A percentile compares a stretch with the other conserved stretches of the same genome.
Evolutionary conservation across 2,113 vertebrate species (phyloP).

Genomic region (Lasiurus borealis): DNA sequence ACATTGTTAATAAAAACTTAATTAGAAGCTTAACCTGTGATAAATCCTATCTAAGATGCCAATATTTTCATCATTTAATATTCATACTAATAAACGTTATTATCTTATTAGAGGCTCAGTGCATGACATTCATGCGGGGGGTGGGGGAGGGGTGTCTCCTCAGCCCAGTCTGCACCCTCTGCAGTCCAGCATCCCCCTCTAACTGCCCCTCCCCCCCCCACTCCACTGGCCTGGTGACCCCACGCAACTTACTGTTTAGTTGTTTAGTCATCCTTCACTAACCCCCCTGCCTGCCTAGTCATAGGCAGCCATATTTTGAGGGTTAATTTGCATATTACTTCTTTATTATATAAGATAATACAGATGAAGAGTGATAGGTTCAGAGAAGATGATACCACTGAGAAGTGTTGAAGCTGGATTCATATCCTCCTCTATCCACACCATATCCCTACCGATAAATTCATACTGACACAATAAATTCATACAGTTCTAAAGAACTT

Average conservation of each 20-base stretch:
- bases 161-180: no score
- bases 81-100: not conserved
- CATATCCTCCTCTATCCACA: not conserved
- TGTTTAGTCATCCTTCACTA: no score
- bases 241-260: no score
- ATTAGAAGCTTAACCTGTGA: not conserved
- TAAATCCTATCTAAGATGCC: not conserved
- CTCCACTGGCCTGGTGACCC: no score
- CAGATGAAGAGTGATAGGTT: not conserved
- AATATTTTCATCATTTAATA: not conserved
- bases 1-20: slow-evolving; percentile 14
- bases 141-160: no score
- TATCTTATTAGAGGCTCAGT: not conserved
- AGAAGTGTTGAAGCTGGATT: not conserved
- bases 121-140: no score
- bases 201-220: no score
- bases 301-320: no score
- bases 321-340: no score
- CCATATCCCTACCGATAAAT: not conserved
- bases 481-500: not conserved
- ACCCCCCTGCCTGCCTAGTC: no score
- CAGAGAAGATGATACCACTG: not conserved
- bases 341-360: no score
- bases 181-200: no score
- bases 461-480: not conserved